These are phyloP conservation scores for Scyliorhinus canicula DNA, from an alignment of 2,797 vertebrate genomes.

Conservation along the genomic window DNA sequence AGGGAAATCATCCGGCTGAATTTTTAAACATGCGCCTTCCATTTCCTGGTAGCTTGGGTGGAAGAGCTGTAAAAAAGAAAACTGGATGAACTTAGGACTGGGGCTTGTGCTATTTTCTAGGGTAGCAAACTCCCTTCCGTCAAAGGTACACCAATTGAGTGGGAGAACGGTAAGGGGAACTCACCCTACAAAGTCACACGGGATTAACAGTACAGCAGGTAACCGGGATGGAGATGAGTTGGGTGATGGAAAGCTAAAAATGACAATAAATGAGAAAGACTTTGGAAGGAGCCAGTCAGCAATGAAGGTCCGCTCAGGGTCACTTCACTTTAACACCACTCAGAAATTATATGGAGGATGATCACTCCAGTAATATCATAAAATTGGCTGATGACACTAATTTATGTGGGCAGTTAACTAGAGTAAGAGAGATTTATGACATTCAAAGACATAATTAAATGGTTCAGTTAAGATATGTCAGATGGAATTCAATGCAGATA, in stretches of 20 bases:
- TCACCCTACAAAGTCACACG: background rate
- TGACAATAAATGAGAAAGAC: background rate
- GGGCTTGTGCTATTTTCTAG: background rate
- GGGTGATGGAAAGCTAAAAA: background rate
- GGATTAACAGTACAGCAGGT: background rate
- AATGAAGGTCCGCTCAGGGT: background rate
- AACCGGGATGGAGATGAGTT: no score
- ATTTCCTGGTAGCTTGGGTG: background rate
- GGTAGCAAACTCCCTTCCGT: background rate
- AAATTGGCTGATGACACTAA: conserved; percentile 19
- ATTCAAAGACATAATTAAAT: conserved; percentile 30
- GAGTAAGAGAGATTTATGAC: conserved; percentile 35
- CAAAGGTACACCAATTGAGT: background rate
- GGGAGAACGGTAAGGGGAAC: background rate
- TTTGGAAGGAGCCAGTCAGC: background rate
- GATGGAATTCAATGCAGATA: conserved; percentile 1
- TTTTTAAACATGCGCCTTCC: background rate
- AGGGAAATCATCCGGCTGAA: background rate
- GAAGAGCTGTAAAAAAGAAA: background rate
- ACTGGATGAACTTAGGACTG: background rate
- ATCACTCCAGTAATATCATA: background rate
- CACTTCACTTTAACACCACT: background rate
- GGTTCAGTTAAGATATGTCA: conserved; percentile 26
- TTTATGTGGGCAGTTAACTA: conserved; percentile 32
- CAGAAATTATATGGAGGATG: conserved; percentile 14